Conservation (phyloP, 1,140 invertebrate genomes). For the Calycopis cecrops region DNA sequence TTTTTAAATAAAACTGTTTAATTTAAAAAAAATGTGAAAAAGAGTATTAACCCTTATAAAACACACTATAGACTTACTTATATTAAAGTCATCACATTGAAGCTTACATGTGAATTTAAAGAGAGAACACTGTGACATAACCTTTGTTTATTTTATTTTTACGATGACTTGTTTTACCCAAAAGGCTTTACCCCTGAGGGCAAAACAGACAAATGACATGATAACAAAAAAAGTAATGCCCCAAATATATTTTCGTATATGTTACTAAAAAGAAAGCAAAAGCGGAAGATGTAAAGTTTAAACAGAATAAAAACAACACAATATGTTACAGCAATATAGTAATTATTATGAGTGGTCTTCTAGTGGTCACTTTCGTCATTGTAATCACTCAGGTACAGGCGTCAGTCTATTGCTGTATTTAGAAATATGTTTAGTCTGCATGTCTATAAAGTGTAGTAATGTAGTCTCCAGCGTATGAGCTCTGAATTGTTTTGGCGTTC, state of each 20-base stretch:
- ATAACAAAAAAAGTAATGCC: background rate
- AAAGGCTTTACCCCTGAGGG: background rate
- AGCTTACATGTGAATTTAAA: background rate
- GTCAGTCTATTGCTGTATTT: background rate
- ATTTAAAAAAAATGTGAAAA: no score
- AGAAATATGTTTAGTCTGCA: no score
- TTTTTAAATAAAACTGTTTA: no score
- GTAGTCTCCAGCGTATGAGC: no score
- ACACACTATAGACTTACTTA: background rate
- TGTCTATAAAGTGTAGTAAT: no score
- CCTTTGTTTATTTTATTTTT: background rate
- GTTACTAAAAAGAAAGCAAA: no score
- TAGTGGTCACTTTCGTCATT: background rate
- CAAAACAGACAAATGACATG: background rate
- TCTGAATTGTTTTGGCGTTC: no score
- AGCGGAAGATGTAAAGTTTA: no score
- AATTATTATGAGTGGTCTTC: background rate
- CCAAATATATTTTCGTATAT: background rate
- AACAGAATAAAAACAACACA: no score
- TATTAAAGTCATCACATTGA: background rate
- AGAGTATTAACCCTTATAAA: background rate
- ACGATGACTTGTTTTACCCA: background rate
- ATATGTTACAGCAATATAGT: background rate
- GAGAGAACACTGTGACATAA: background rate
- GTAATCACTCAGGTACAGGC: background rate